Percentiles rank a stretch among this genome's conserved stretches.
These are phyloP conservation scores for Pangasianodon hypophthalmus DNA, from an alignment of 2,113 vertebrate genomes.

Conservation along the genomic window DNA sequence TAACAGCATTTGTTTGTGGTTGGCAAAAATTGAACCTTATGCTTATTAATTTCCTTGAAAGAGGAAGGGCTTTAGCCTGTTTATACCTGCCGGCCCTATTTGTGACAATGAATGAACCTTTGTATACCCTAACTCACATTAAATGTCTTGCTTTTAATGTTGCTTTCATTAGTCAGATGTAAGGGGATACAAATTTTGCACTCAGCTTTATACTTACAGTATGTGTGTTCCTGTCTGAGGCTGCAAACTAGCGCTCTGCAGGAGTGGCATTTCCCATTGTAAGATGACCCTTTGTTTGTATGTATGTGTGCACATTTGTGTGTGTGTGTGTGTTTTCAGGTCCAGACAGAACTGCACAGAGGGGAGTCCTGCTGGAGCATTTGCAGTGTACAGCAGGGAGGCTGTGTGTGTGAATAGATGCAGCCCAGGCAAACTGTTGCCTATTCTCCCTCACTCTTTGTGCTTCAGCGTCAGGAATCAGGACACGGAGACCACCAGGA, in stretches of 20 bases:
- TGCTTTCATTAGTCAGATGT: not conserved
- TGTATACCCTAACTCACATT: not conserved
- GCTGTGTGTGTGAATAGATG: slow-evolving; percentile 29
- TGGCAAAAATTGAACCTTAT: not conserved
- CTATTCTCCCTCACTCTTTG: slow-evolving; percentile 35
- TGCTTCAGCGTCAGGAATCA: slow-evolving; percentile 39
- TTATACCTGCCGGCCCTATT: not conserved
- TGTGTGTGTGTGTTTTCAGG: slow-evolving; percentile 33
- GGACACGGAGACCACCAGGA: slow-evolving; percentile 22
- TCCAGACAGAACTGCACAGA: slow-evolving; percentile 27
- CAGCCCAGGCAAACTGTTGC: slow-evolving; percentile 23
- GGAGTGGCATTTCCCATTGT: not conserved
- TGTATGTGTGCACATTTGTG: not conserved
- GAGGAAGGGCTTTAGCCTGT: not conserved
- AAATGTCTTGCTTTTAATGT: not conserved
- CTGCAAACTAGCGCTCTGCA: slow-evolving; percentile 5
- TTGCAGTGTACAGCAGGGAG: slow-evolving; percentile 40
- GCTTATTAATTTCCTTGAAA: not conserved
- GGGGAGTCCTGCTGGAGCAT: slow-evolving; percentile 39
- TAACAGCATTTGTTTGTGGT: not conserved
- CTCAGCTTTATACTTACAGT: not conserved
- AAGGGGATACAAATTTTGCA: not conserved
- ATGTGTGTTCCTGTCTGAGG: slow-evolving; percentile 1
- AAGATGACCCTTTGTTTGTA: not conserved
- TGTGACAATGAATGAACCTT: not conserved